Evolutionary conservation across 2,113 vertebrate species (phyloP), one percentile per base, ranked within the genome.

Genomic region (Tetrao urogallus): DNA sequence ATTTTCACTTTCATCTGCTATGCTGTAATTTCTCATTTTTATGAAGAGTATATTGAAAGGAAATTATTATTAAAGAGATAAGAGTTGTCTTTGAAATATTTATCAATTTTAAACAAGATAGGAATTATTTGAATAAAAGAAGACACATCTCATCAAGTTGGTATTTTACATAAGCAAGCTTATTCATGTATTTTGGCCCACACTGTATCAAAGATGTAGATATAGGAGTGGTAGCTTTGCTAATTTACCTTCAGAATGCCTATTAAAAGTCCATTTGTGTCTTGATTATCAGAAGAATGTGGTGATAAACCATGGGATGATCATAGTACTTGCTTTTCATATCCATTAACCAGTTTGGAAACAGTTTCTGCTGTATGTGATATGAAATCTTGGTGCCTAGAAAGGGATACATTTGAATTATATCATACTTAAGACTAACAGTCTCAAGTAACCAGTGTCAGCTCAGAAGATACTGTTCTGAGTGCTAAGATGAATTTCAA

Each of bases 31-130:
- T 80, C 10, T 38, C 20, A 47, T 64, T 85, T 81, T 72, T 89
- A 78, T 69, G 75, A 92, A 75, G 48, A 56, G 9, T 85, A 67
- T 82, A 92, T 91, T 22, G 1, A 50, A 56, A 85, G 72, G 90
- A 92, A 92, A 92, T 89, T 88, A 80, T 88, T 92, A 77, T 77
- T 80, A 83, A 74, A 50, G 50, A 92, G 82, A 80, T 92, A 88
- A 88, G 85, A 89, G 65, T 78, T 75, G 22, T 36, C 34, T 96
- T 94, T 92, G 82, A 81, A 67, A 78, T 20, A 67, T 64, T 69
- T 94, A 89, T 80, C 89, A 91, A 75, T 94, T 93, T 61, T 65
- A 52, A 81, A 17, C 18, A 74, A 25, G 91, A 92, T 93, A 94
- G 93, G 30, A 22, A 93, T 89, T 71, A 48, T 80, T 67, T 78